Base-by-base conservation (phyloP, 2,113 vertebrate genomes). In the Crotalus horridus region DNA sequence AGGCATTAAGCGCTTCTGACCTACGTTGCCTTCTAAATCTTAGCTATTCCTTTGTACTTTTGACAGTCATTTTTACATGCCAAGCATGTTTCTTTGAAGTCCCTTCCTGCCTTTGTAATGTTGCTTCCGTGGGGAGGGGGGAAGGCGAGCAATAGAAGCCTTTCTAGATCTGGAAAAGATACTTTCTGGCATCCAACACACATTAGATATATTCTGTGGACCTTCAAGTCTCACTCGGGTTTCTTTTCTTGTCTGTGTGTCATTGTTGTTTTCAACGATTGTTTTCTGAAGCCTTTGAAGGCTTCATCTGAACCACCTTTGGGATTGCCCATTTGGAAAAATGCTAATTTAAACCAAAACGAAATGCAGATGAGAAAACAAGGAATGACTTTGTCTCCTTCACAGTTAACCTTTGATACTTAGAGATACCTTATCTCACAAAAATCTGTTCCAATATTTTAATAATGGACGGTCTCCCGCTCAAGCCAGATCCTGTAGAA, bases 71-170 rank as follows among this genome's bases (percentile, higher is more conserved):
- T 96, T 96, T 94, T 96, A 94, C 96, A 96, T 96, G 97, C 98
- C 97, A 97, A 97, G 97, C 90, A 13, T 89, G 46, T 55, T 92
- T 92, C 96, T 98, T 98, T 98, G 98, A 98, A 97, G 98, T 98
- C 93, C 96, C 97, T 98, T 98, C 98, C 98, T 98, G 97, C 97
- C 97, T 98, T 98, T 98, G 98, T 98, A 95, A 96, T 96, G 96
- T 93, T 93, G 95, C 95, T 98, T 98, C 98, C 98, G 96, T 97
- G 95, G 56, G 59, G 93, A 95, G 96, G 61, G 91, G 96, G 96
- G 93, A 51, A 90, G 94, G 95, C 95, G 46, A 46, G 29, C 33
- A 88, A 74, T 88, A 95, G 96, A 96, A 93, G 95, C 95, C 95
- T 95, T 96, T 96, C 94, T 95, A 97, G 97, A 97, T 96, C 97